Percentiles rank a stretch among this genome's conserved stretches.
Evolutionary conservation across 2,797 vertebrate genomes (phyloP).

Genomic region (Artibeus lituratus): DNA sequence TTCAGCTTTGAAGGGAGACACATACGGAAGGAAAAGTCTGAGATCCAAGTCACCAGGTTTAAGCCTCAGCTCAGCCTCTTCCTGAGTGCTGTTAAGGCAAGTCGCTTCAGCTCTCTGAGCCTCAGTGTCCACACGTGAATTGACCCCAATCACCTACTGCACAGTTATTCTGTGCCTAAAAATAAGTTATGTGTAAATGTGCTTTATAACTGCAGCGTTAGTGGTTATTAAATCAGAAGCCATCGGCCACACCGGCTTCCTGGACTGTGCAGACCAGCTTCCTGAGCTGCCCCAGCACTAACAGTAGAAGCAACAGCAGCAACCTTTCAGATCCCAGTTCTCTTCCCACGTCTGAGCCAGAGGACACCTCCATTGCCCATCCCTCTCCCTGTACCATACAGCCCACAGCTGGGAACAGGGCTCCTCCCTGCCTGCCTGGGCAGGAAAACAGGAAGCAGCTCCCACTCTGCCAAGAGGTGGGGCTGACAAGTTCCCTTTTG

Average conservation of each 20-base stretch:
- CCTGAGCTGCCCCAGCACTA: neutral
- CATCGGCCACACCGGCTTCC: neutral
- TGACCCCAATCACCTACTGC: neutral
- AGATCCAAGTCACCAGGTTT: neutral
- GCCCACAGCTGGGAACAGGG: neutral
- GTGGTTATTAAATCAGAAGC: neutral
- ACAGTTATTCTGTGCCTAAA: neutral
- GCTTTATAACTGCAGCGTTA: neutral
- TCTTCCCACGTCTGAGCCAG: neutral
- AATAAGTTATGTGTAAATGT: neutral
- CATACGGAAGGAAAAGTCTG: neutral
- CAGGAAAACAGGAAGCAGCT: conserved; percentile 76
- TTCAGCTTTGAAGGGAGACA: neutral
- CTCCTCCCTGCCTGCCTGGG: conserved; percentile 54
- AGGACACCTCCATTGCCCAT: neutral
- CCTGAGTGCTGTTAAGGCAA: neutral
- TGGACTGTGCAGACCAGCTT: neutral
- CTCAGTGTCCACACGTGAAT: neutral
- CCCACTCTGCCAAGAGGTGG: conserved; percentile 57
- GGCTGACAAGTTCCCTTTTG: conserved; percentile 48
- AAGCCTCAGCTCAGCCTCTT: neutral
- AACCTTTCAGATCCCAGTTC: neutral
- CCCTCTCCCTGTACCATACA: neutral
- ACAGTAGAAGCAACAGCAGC: neutral
- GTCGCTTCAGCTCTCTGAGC: neutral